These are phyloP conservation scores for Cladorhizidae sp. DNA, from an alignment of 37 sponge, comb jelly and placozoan genomes.

Conservation along the genomic window DNA sequence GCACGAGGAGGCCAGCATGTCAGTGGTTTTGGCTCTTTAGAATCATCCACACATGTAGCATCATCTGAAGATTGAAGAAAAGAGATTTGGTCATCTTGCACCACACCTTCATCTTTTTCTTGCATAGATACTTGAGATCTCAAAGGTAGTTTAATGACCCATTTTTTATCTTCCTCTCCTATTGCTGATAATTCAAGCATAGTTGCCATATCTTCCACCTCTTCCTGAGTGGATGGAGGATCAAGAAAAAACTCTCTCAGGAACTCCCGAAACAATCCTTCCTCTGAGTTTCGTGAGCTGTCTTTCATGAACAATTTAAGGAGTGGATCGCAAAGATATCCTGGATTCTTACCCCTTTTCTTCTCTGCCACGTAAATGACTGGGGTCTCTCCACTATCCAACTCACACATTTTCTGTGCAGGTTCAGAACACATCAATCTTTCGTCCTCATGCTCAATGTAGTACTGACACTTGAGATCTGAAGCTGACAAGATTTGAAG, in stretches of 20 bases:
- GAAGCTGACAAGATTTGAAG: constrained; percentile 24
- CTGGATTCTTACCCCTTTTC: constrained; percentile 3
- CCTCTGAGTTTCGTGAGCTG: neutral
- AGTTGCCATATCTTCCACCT: neutral
- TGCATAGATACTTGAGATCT: neutral
- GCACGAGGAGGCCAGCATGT: constrained; percentile 56
- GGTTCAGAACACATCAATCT: neutral
- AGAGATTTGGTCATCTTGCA: constrained; percentile 8
- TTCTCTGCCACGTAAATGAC: constrained; percentile 23
- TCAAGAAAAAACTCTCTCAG: constrained; percentile 7
- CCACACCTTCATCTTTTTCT: neutral
- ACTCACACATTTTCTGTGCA: neutral
- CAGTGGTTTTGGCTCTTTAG: constrained; percentile 2
- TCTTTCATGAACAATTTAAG: constrained; percentile 14
- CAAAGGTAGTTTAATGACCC: constrained; percentile 3
- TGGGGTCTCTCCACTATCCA: constrained; percentile 1
- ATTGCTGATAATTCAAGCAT: neutral
- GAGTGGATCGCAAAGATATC: constrained; percentile 4
- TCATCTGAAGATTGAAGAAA: neutral
- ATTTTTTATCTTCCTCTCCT: constrained; percentile 5
- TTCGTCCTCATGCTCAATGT: constrained; percentile 12
- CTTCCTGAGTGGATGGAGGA: constrained; percentile 13
- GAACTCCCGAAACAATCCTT: neutral
- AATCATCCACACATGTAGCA: neutral
- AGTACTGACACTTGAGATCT: constrained; percentile 8